These are phyloP conservation scores for Eilema depressum DNA, from an alignment of 2,888 invertebrate species.

Conservation along the genomic window DNA sequence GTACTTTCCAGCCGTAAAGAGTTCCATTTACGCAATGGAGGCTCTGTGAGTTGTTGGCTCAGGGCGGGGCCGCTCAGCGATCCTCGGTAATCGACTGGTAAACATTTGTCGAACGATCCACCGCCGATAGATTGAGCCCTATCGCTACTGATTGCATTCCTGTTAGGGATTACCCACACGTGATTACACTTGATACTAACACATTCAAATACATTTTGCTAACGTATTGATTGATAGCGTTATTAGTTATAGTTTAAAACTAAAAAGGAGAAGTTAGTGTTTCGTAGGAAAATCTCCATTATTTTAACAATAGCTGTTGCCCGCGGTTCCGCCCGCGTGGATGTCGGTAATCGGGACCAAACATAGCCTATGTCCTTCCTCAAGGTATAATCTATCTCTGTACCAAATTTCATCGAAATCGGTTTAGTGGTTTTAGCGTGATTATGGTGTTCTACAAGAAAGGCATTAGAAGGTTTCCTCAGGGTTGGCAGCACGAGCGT, in stretches of 20 bases:
- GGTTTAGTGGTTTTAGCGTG: no score
- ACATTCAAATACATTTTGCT: background rate
- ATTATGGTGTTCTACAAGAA: no score
- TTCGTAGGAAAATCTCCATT: no score
- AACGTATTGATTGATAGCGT: background rate
- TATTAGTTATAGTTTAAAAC: background rate
- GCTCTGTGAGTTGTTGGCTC: conserved; percentile 45
- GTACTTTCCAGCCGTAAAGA: conserved; percentile 32
- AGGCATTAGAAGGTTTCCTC: no score
- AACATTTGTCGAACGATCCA: conserved; percentile 53
- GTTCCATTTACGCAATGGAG: conserved; percentile 52
- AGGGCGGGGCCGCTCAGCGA: conserved; percentile 51
- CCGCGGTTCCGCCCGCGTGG: no score
- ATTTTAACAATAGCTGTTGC: no score
- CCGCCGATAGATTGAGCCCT: conserved; percentile 30
- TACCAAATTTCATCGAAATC: no score
- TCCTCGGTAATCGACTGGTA: conserved; percentile 54
- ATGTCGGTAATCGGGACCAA: no score
- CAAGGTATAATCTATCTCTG: no score
- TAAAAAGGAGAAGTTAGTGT: no score
- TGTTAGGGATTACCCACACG: conserved; percentile 21
- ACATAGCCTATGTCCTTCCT: no score
- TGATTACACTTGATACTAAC: background rate
- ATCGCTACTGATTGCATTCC: conserved; percentile 30
- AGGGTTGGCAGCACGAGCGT: no score